Evolutionary conservation across 2,888 invertebrate species (phyloP).

Genomic region (Mesorhabditis sp.): DNA sequence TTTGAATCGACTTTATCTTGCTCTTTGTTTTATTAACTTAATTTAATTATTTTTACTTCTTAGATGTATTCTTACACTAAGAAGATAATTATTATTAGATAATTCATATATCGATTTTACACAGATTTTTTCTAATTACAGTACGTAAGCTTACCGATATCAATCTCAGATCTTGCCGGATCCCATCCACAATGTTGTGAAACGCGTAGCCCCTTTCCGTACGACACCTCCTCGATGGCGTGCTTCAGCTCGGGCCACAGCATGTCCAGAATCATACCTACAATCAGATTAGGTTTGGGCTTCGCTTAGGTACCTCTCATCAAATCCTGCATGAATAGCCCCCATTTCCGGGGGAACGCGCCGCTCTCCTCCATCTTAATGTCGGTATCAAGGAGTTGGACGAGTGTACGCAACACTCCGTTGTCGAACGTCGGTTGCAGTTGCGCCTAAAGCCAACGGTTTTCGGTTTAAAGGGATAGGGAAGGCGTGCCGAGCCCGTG

Average conservation of each 20-base stretch:
- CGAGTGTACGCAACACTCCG: constrained; percentile 43
- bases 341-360: constrained; percentile 52
- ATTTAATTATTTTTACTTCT: too few species aligned
- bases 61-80: not conserved
- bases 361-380: constrained; percentile 48
- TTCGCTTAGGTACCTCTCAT: constrained; percentile 30
- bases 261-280: constrained; percentile 55
- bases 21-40: too few species aligned
- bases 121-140: not conserved
- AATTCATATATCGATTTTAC: not conserved
- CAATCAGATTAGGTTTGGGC: not conserved
- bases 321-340: constrained; percentile 48
- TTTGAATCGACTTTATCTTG: too few species aligned
- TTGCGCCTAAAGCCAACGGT: constrained; percentile 12
- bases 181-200: constrained; percentile 52
- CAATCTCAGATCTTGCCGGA: constrained; percentile 42
- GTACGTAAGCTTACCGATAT: constrained; percentile 34
- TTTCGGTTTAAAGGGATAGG: too few species aligned
- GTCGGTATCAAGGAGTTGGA: constrained; percentile 47
- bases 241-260: constrained; percentile 54
- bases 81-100: not conserved
- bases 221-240: constrained; percentile 49
- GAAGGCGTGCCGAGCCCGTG: too few species aligned
- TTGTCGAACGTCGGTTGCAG: constrained; percentile 36
- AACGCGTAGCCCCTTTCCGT: constrained; percentile 49